Percentiles rank a stretch among this genome's conserved stretches.
These are phyloP conservation scores for Drosophila nannoptera DNA, from an alignment of 1,140 invertebrate species.

Conservation along the genomic window DNA sequence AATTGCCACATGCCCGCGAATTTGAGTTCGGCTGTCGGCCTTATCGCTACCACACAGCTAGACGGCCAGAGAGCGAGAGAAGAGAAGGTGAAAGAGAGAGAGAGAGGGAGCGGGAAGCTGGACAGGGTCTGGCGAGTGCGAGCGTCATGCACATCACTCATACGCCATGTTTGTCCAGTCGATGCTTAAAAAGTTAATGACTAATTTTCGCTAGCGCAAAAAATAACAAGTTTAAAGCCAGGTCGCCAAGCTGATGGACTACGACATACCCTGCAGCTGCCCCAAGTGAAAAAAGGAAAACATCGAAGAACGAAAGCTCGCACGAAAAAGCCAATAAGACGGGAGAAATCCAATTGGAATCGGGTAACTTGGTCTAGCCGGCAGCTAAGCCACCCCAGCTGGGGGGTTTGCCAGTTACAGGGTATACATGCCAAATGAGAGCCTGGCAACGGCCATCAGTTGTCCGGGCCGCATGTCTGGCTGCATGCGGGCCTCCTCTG, in stretches of 20 bases:
- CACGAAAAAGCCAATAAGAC: no score
- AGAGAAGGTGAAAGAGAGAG: no score
- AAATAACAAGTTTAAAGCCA: constrained; percentile 28
- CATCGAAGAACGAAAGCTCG: no score
- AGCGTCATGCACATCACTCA: constrained; percentile 68
- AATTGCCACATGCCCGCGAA: constrained; percentile 72
- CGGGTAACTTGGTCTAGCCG: background rate
- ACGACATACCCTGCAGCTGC: background rate
- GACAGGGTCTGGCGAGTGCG: constrained; percentile 9
- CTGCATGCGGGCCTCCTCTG: constrained; percentile 14
- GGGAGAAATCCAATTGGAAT: no score
- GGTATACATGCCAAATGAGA: constrained; percentile 32
- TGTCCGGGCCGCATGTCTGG: constrained; percentile 38
- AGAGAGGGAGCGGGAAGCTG: constrained; percentile 8
- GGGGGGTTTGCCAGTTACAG: background rate
- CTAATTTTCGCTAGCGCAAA: constrained; percentile 65
- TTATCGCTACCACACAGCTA: constrained; percentile 51
- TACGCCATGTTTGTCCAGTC: constrained; percentile 75
- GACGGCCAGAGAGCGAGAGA: background rate
- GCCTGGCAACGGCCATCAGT: constrained; percentile 42
- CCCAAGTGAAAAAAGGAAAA: background rate
- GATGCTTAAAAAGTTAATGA: constrained; percentile 77
- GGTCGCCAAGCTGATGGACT: background rate
- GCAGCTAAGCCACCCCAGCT: background rate
- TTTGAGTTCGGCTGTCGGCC: constrained; percentile 59